Conservation (phyloP, 2,113 vertebrate genomes). For the Barbus barbus region DNA sequence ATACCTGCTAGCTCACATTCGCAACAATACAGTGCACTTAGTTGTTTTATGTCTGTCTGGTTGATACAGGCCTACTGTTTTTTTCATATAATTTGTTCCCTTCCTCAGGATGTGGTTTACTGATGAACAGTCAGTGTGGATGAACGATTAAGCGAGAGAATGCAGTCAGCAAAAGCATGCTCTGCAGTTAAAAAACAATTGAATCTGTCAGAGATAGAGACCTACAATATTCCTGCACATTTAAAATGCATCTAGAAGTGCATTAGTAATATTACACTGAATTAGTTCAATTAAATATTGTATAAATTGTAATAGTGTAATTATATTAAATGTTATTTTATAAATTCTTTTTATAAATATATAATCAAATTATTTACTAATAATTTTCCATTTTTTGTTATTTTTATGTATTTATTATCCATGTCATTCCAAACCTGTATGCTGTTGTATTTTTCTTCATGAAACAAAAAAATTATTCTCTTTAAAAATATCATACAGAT, state of each 20-base stretch:
- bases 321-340: not conserved
- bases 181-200: not conserved
- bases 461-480: not conserved
- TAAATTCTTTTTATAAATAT: not conserved
- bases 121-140: constrained; percentile 20
- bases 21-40: constrained; percentile 7
- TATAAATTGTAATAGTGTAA: no score
- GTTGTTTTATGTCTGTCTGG: constrained; percentile 3
- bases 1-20: not conserved
- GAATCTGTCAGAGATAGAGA: not conserved
- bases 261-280: not conserved
- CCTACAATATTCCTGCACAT: no score
- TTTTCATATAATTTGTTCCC: constrained; percentile 30
- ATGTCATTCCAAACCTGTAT: no score
- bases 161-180: not conserved
- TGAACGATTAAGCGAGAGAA: constrained; percentile 3
- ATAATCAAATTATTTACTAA: no score
- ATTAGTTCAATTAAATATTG: no score
- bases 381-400: no score
- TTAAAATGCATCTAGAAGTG: not conserved
- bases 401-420: no score
- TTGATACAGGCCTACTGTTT: not conserved
- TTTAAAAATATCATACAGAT: not conserved
- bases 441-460: no score
- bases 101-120: constrained; percentile 50